Evolutionary conservation across 1,140 invertebrate species (phyloP), one percentile per base, ranked within the genome.

Genomic region (Bradysia coprophila): DNA sequence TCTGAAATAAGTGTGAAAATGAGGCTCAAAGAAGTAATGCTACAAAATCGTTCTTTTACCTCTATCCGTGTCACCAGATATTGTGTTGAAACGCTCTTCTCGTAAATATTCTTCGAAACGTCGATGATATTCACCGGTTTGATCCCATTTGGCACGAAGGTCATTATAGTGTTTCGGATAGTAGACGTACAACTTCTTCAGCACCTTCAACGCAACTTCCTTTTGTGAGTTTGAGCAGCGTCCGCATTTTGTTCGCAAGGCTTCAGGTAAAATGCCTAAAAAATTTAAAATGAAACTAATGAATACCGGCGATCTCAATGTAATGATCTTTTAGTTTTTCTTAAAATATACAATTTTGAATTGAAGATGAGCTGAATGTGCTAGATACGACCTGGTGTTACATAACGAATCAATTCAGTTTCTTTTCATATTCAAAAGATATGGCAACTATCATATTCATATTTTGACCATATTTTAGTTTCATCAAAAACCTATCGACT

Each of bases 241-340:
- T 6, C 62, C 48, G 49, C 74, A 77, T 44, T 73, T 72, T 38
- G 68, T 75, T 47, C 66, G 55, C 24, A 77, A 48, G 3, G 73
- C 73, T 57, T 76, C 73, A 21, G 75, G 75, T 20, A 76, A 54
- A 46, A 72, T 59, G 43, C 61, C 76, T 79, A 61, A 21, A 32
- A 38, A 38, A n/a, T n/a, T n/a, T n/a, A 31, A 31, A 31, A 8
- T 31, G 28, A n/a, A 31, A 31, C 28, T 31, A 31, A n/a, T 31
- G 28, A 31, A n/a, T 31, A 31, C 28, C 8, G 28, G n/a, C 28
- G 8, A 9, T 31, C 8, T 31, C 8, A 31, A 9, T n/a, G n/a
- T 31, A 31, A 8, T 31, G 28, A 31, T 31, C n/a, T 31, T 9
- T 9, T 31, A 31, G 28, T 31, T 31, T 31, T 9, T 31, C n/a